Evolutionary conservation across 2,113 vertebrate genomes (phyloP).

Genomic region (Corythornis vintsioides): DNA sequence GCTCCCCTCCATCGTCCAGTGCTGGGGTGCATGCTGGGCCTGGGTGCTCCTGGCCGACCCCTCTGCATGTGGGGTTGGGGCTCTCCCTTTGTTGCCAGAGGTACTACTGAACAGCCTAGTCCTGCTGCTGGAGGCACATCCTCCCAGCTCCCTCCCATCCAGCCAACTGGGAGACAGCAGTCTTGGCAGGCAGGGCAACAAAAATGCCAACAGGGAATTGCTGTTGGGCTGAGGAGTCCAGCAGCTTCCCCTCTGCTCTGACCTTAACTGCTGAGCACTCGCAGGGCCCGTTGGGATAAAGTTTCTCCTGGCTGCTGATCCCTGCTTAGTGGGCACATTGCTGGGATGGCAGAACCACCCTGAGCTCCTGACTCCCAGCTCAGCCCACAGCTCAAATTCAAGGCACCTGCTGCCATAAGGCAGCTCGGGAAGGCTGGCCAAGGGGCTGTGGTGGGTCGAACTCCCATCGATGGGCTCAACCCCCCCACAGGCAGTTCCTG

Average conservation of each 20-base stretch:
- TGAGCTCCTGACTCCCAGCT: not conserved
- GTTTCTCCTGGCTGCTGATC: conserved; percentile 21
- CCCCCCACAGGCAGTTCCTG: not conserved
- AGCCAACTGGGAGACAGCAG: not conserved
- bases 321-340: conserved; percentile 38
- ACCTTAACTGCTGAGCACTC: conserved; percentile 17
- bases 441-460: fast-evolving
- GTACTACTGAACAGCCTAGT: not conserved
- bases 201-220: not conserved
- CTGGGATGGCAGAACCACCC: conserved; percentile 18
- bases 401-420: conserved; percentile 20
- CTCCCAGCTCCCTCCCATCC: not conserved
- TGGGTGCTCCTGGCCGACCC: not conserved
- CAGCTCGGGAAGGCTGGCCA: not conserved
- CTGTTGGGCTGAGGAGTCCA: fast-evolving
- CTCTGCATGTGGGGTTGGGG: not conserved
- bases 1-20: not conserved
- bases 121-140: not conserved
- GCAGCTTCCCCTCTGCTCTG: conserved; percentile 16
- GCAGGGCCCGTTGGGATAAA: not conserved
- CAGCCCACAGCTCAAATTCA: not conserved
- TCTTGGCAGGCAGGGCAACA: conserved; percentile 3
- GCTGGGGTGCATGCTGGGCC: not conserved
- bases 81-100: not conserved
- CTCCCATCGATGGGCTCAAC: not conserved